Percentiles rank a stretch among this genome's conserved stretches.
Conservation (phyloP, 35 echinoderm and acorn worm genomes). For the Amphiura filiformis region DNA sequence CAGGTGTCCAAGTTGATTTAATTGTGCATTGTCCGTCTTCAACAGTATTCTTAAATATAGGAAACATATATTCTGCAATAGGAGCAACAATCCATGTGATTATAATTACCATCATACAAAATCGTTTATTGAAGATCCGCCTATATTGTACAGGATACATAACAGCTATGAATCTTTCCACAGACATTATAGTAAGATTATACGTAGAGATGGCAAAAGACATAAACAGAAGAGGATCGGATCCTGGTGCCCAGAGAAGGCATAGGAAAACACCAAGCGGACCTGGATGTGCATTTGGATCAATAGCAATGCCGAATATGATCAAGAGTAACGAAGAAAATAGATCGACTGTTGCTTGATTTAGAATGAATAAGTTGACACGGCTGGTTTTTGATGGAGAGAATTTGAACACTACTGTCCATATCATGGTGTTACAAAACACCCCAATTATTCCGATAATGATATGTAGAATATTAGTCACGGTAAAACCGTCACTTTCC, state of each 20-base stretch:
- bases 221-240: too few species aligned
- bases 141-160: constrained; percentile 64
- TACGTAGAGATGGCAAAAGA: too few species aligned
- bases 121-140: constrained; percentile 43
- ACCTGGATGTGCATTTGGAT: constrained; percentile 51
- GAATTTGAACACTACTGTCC: constrained; percentile 43
- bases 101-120: constrained; percentile 24
- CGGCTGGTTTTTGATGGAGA: constrained; percentile 52
- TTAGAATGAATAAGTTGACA: constrained; percentile 70
- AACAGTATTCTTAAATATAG: constrained; percentile 17
- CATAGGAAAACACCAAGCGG: constrained; percentile 61
- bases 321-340: constrained; percentile 60
- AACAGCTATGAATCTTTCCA: constrained; percentile 72
- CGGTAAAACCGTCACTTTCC: too few species aligned
- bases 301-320: constrained; percentile 20
- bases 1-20: constrained; percentile 49
- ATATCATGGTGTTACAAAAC: constrained; percentile 60
- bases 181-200: constrained; percentile 70
- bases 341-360: constrained; percentile 70
- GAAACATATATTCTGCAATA: constrained; percentile 43
- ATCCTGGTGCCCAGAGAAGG: not conserved
- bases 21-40: constrained; percentile 34
- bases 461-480: too few species aligned
- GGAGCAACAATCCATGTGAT: constrained; percentile 31
- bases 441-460: constrained; percentile 11